A percentile compares a stretch with the other conserved stretches of the same genome.
Evolutionary conservation across 2,113 vertebrate genomes (phyloP).

Genomic region (Excalfactoria chinensis): DNA sequence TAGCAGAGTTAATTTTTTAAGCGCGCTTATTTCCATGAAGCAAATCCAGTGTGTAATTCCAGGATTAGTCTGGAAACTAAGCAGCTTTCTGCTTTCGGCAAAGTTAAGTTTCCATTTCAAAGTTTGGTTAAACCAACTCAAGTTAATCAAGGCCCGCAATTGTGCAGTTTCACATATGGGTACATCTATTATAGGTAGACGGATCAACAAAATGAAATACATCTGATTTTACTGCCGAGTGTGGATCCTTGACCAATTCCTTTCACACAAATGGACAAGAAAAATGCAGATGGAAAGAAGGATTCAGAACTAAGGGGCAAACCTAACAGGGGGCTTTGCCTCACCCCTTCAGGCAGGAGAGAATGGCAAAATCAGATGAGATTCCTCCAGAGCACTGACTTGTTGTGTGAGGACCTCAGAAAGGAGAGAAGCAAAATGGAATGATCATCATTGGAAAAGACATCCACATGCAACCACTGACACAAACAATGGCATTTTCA

Average conservation of each 20-base stretch:
- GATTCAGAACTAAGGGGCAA: not conserved
- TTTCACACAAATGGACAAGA: not conserved
- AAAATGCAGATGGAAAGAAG: not conserved
- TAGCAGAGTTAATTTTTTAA: constrained; percentile 29
- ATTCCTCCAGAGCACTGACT: not conserved
- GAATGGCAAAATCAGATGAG: not conserved
- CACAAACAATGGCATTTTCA: not conserved
- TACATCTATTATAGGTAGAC: not conserved
- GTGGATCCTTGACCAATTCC: not conserved
- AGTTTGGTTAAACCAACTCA: constrained; percentile 39
- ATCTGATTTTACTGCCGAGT: not conserved
- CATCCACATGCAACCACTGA: too few species aligned
- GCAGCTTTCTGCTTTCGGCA: constrained; percentile 44
- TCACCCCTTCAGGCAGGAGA: not conserved
- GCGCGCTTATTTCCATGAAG: constrained; percentile 34
- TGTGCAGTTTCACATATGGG: not conserved
- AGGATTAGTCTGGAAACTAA: constrained; percentile 53
- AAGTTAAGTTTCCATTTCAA: constrained; percentile 59
- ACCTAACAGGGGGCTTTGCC: not conserved
- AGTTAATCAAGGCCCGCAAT: constrained; percentile 16
- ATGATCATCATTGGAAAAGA: too few species aligned
- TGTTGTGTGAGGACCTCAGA: not conserved
- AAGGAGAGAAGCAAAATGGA: not conserved
- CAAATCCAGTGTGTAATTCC: constrained; percentile 64
- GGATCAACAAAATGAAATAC: not conserved